These are phyloP conservation scores for Cygnus olor DNA, from an alignment of 2,797 vertebrate species.

Conservation along the genomic window DNA sequence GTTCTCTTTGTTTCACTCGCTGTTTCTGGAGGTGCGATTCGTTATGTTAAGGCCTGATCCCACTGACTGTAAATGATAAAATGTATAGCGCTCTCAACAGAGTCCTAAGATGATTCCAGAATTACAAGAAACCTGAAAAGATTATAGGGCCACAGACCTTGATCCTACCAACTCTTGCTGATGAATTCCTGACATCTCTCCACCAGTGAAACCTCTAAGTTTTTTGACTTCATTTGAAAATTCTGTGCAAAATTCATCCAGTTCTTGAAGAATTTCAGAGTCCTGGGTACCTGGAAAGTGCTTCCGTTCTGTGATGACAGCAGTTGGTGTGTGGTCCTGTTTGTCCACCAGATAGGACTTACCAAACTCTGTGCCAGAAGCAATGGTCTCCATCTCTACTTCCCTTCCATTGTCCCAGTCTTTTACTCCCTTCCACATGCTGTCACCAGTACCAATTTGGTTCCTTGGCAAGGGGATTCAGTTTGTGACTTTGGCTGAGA, in stretches of 20 bases:
- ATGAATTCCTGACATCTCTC: background rate
- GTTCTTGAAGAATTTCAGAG: background rate
- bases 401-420: background rate
- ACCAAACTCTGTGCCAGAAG: background rate
- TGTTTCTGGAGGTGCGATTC: background rate
- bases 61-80: conserved; percentile 11
- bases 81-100: background rate
- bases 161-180: background rate
- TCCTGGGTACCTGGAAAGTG: background rate
- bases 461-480: background rate
- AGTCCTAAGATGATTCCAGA: background rate
- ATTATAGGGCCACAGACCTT: background rate
- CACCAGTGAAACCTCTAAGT: background rate
- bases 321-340: accelerated
- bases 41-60: background rate
- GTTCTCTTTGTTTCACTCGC: background rate
- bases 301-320: background rate
- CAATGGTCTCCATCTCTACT: background rate
- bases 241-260: background rate
- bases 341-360: background rate
- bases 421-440: background rate
- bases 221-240: background rate
- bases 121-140: background rate
- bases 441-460: background rate
- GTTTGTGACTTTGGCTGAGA: background rate